Evolutionary conservation across 2,888 invertebrate genomes (phyloP), one percentile per base, ranked within the genome.

Genomic region (Campoletis raptor): DNA sequence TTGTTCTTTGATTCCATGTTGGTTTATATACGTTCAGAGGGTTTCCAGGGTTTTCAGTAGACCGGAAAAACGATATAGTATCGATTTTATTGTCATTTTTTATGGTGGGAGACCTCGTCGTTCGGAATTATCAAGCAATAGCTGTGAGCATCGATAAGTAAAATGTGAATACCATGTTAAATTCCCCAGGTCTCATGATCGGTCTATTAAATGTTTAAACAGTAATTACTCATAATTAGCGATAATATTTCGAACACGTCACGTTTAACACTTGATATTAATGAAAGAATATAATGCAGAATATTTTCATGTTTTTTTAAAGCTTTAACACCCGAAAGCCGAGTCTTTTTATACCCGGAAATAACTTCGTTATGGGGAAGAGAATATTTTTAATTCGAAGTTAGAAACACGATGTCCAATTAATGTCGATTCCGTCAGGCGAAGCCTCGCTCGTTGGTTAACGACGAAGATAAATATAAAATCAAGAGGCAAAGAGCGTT

Each of bases 401-500:
- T 79, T 70, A 30, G 8, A 37, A 64, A 70, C 10, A 45, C 81
- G 57, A 18, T 24, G 21, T 67, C 64, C 72, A 79, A 86, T 83
- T 83, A 66, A 79, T 80, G 70, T 70, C 36, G 52, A 82, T 79
- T 54, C 45, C n/a, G 30, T 77, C 24, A 36, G 42, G 54, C 37
- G 7, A 21, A 57, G n/a, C 15, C 18, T 21, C 15, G 57, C 42
- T 78, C 67, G 72, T 48, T 72, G 52, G 64, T 81, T 86, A 81
- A 70, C 52, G 81, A 70, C 24, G 40, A 84, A 82, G 79, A 86
- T 84, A 86, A 87, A 86, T 76, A 86, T 81, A 66, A 84, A 86
- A 81, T 84, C 83, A 76, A 40, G 52, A 45, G 64, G 85, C 45
- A 78, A 67, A 66, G 72, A 52, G 78, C 45, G 37, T 70, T 72